phyloP scores from a whole-genome alignment of 2,113 vertebrate species.

The mouse (Mus musculus) region GRCm39 chr8:57792001-57792500 shows the following conservation, averaged over 20 bases:
- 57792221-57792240: conserved; percentile 82
- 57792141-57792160: conserved; percentile 78
- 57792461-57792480: background rate
- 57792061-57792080: conserved; percentile 48
- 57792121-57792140: conserved; percentile 34
- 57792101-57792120: conserved; percentile 39
- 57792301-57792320: background rate
- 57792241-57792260: conserved; percentile 85
- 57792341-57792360: conserved; percentile 79
- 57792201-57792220: conserved; percentile 80
- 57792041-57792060: conserved; percentile 29
- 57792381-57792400: background rate
- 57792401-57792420: background rate
- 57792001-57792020: conserved; percentile 46
- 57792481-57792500: background rate
- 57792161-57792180: conserved; percentile 81
- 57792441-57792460: background rate
- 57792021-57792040: conserved; percentile 21
- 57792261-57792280: conserved; percentile 76
- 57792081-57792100: background rate
- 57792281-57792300: conserved; percentile 61
- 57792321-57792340: conserved; percentile 69
- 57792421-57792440: background rate
- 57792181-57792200: conserved; percentile 82
- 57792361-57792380: conserved; percentile 41